Evolutionary conservation across 2,888 invertebrate genomes (phyloP).

Genomic region (Polyommatus icarus): DNA sequence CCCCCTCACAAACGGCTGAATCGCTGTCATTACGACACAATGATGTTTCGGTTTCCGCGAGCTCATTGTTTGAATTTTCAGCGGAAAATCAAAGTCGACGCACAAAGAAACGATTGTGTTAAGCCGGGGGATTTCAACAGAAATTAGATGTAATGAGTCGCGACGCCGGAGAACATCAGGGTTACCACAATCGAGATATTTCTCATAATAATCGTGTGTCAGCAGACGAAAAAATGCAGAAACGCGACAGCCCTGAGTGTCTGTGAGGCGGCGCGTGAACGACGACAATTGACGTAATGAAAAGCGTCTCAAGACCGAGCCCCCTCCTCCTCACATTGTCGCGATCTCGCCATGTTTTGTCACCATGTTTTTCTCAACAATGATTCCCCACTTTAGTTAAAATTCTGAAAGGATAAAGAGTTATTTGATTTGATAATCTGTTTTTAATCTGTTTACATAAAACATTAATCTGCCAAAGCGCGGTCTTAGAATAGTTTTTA

Average conservation of each 20-base stretch:
- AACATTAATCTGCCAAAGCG: too few relatives aligned
- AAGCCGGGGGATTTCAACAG: neutral
- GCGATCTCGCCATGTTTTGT: neutral
- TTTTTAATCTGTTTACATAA: too few relatives aligned
- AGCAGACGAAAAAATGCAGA: neutral
- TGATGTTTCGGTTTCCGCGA: neutral
- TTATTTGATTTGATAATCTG: neutral
- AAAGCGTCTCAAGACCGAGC: conserved; percentile 51
- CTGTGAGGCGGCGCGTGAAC: conserved; percentile 46
- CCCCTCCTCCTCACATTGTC: neutral
- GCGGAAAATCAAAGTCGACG: neutral
- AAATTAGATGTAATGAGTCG: conserved; percentile 16
- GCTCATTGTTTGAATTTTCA: neutral
- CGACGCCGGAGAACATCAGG: neutral
- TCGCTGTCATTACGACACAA: neutral
- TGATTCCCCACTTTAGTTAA: neutral
- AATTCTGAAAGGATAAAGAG: neutral
- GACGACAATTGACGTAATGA: conserved; percentile 63
- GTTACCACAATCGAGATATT: neutral
- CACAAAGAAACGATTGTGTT: conserved; percentile 7
- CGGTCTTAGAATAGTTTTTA: too few relatives aligned
- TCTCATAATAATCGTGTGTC: neutral
- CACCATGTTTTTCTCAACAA: neutral
- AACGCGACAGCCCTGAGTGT: conserved; percentile 20
- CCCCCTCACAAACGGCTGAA: neutral